Evolutionary conservation across 2,888 invertebrate species (phyloP).

Genomic region (Vannuccia rotundouncinata): DNA sequence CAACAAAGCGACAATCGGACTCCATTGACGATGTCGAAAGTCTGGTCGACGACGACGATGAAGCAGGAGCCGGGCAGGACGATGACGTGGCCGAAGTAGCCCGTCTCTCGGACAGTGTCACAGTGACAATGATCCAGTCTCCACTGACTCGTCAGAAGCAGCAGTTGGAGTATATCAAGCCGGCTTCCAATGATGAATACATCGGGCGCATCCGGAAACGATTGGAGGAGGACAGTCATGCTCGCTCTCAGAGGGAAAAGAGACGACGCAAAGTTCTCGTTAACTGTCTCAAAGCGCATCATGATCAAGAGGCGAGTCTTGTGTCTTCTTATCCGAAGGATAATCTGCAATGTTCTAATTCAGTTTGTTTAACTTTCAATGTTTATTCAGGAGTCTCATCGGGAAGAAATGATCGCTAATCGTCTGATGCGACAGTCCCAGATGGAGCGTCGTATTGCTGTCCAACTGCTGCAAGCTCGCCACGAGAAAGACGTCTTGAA

Average conservation of each 20-base stretch:
- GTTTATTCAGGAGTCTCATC: constrained; percentile 47
- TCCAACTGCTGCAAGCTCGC: constrained; percentile 53
- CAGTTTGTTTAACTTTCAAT: too few relatives aligned
- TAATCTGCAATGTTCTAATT: too few relatives aligned
- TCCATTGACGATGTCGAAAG: constrained; percentile 21
- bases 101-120: too few relatives aligned
- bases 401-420: constrained; percentile 55
- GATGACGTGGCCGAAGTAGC: constrained; percentile 1
- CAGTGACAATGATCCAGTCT: too few relatives aligned
- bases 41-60: not conserved
- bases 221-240: constrained; percentile 54
- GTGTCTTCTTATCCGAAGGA: too few relatives aligned
- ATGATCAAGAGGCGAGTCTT: constrained; percentile 25
- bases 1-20: constrained; percentile 42
- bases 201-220: constrained; percentile 53
- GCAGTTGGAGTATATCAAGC: constrained; percentile 48
- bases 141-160: too few relatives aligned
- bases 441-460: constrained; percentile 55
- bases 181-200: constrained; percentile 51
- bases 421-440: constrained; percentile 55
- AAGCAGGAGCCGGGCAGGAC: not conserved
- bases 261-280: constrained; percentile 54
- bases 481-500: constrained; percentile 55
- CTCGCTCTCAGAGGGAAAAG: constrained; percentile 54
- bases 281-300: constrained; percentile 53